Evolutionary conservation across 2,113 vertebrate species (phyloP).

Genomic region (Neogobius melanostomus): DNA sequence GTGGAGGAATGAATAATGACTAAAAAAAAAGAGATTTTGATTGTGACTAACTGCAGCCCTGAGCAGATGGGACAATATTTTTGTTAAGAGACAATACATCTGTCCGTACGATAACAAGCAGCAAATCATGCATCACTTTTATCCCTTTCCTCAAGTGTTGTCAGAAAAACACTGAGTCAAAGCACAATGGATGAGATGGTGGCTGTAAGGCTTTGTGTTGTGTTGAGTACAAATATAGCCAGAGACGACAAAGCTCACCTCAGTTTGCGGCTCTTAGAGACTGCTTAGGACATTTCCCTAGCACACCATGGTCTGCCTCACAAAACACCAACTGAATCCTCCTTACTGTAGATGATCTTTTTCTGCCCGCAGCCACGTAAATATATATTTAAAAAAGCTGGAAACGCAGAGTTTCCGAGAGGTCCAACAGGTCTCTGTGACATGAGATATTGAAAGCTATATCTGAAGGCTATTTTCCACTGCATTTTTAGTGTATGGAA

Average conservation of each 20-base stretch:
- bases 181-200: background rate
- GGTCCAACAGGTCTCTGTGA: conserved; percentile 5
- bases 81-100: no score
- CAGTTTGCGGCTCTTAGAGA: conserved; percentile 11
- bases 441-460: background rate
- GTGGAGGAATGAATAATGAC: no score
- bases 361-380: conserved; percentile 20
- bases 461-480: conserved; percentile 32
- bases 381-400: background rate
- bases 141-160: background rate
- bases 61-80: no score
- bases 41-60: no score
- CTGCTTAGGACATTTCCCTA: conserved; percentile 19
- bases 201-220: conserved; percentile 25
- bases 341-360: background rate
- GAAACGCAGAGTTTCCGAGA: conserved; percentile 48
- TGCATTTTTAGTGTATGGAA: conserved; percentile 6
- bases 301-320: conserved; percentile 12
- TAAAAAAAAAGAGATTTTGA: no score
- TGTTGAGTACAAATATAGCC: conserved; percentile 54
- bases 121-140: background rate
- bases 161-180: background rate
- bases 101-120: background rate
- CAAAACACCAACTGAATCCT: conserved; percentile 9
- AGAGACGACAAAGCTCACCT: conserved; percentile 57